Base-by-base conservation (phyloP, 2,797 vertebrate genomes). In the Molothrus ater region DNA sequence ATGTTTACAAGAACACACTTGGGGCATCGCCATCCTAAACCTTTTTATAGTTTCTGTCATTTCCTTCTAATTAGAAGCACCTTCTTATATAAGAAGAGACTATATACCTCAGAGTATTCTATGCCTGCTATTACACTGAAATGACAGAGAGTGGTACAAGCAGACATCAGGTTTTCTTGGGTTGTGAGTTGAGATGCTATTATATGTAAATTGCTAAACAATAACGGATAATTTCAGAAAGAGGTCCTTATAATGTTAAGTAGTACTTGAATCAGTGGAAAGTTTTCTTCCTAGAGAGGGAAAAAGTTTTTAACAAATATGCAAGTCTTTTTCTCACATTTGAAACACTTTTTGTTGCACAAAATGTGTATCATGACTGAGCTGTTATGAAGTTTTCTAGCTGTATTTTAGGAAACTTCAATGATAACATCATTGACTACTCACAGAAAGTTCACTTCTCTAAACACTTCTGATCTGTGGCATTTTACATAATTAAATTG, bases 401-500 rank as follows among this genome's bases (percentile, higher is more conserved):
- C 57, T 92, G 78, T 83, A 91, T 82, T 94, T 90, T 88, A 92
- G 85, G 47, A 83, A 4, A 22, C 24, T 78, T 91, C n/a, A 51
- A 69, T 2, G 42, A 25, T 57, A 94, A 79, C 7, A 54, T 86
- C 74, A 91, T 21, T 72, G 80, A 92, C 61, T 84, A 54, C 63
- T 92, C 59, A 79, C 4, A 86, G 87, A 90, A 97, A 93, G 81
- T 88, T 79, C 53, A 88, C 89, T 95, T 96, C 92, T 94, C 66
- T 74, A 76, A 88, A 83, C 59, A 82, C 53, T 88, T 92, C 56
- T 93, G 66, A 96, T 88, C 85, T 81, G 63, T 91, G 94, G 65
- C 78, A 94, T 95, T 96, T 97, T 90, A 88, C 94, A 95, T 92
- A 96, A 96, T 97, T 92, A 93, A 95, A 94, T 57, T 91, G 86